Percentiles rank a stretch among this genome's conserved stretches.
These are phyloP conservation scores for Bombus confusus DNA, from an alignment of 1,140 invertebrate species.

Conservation along the genomic window DNA sequence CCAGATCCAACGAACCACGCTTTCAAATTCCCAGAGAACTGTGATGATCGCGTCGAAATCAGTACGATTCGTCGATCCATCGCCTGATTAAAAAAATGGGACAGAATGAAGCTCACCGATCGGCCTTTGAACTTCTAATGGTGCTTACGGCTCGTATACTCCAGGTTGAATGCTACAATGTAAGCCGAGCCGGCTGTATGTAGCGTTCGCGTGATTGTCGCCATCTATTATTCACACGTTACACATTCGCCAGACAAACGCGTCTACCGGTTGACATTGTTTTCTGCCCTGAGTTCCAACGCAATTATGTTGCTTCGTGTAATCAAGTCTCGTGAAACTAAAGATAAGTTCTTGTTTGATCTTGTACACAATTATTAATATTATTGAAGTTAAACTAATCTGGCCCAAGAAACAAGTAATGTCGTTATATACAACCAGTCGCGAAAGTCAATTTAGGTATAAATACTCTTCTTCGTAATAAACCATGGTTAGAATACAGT, in stretches of 20 bases:
- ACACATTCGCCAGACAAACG: neutral
- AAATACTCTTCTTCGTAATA: no score
- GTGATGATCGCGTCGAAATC: neutral
- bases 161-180: no score
- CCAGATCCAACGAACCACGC: neutral
- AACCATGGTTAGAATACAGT: no score
- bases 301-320: neutral
- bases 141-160: neutral
- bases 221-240: constrained; percentile 25
- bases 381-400: no score
- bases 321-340: neutral
- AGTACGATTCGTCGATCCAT: neutral
- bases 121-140: neutral
- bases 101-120: no score
- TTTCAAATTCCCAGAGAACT: neutral
- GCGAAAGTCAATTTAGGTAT: no score
- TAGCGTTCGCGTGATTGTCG: constrained; percentile 3
- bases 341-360: no score
- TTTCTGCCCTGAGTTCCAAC: neutral
- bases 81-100: constrained; percentile 4
- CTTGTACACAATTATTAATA: no score
- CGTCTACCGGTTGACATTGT: neutral
- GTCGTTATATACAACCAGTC: no score
- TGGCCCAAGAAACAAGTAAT: no score
- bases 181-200: no score